Base-by-base conservation (phyloP, 2,888 invertebrate genomes). In the Eupelmus urozonus region DNA sequence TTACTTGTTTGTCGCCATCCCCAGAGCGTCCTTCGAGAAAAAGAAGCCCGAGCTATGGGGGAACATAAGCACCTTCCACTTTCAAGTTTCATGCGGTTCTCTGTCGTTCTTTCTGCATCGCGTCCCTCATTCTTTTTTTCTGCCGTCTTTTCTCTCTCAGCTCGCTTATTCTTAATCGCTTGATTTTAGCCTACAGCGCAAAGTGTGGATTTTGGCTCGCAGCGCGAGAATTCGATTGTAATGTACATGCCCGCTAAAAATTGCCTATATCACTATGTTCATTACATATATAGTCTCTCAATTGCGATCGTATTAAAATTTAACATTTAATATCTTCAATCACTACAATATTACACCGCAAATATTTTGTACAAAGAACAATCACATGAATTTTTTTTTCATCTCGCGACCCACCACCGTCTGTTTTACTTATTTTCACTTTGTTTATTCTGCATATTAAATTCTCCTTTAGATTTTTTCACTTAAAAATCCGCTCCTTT, bases 331-430 rank as follows among this genome's bases (percentile, higher is more conserved):
- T 89, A 88, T 88, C 85, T 86, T 89, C 88, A 87, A 88, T 89
- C 89, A 89, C 89, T 89, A 89, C 89, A 89, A 89, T 89, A 88
- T 89, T 89, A 89, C 89, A 89, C 87, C 89, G 87, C 88, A 87
- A 87, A 88, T 87, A 91, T 91, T 91, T 92, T 92, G 92, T 92
- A 92, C 92, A 92, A 91, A 92, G 91, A 92, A 91, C 92, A 92
- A 92, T 92, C 92, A 92, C 92, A 92, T 92, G 88, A 89, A 89
- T 88, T 89, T 87, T 89, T 87, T 83, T 55, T 40, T 70, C 69
- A 69, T 83, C 72, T 83, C 82, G 82, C 85, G 84, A 83, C 83
- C 84, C 82, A 81, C 76, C 81, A 75, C 80, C 82, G 81, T 53
- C 3, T 53, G 20, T 20, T 53, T 53, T 20, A 4, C 20, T 53